Conservation (phyloP, 2,797 vertebrate genomes). For the Arvicola amphibius region DNA sequence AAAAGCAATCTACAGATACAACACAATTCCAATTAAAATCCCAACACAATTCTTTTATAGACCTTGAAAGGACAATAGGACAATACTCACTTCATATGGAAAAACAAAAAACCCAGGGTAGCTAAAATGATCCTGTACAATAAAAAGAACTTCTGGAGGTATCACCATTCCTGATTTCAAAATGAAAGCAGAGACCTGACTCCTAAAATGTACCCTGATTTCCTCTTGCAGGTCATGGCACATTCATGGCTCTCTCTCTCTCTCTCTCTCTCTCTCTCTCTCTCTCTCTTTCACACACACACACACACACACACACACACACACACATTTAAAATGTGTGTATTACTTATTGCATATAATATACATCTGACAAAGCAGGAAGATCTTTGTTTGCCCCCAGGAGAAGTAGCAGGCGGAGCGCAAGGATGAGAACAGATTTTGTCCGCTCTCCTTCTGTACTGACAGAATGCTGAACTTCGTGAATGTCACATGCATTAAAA, state of each 20-base stretch:
- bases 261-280: background rate
- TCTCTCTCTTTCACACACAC: background rate
- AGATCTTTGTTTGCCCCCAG: background rate
- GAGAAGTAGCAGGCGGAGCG: background rate
- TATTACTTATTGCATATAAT: background rate
- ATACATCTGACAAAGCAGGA: background rate
- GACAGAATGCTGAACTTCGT: background rate
- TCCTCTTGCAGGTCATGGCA: too few relatives aligned
- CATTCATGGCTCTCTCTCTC: background rate
- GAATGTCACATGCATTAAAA: slow-evolving; percentile 15
- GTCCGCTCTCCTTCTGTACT: background rate
- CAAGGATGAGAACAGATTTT: background rate
- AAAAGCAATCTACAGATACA: too few relatives aligned
- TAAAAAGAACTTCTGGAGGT: too few relatives aligned
- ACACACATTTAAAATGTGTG: background rate
- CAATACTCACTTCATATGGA: too few relatives aligned
- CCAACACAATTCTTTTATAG: too few relatives aligned
- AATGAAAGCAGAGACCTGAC: background rate
- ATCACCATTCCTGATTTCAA: too few relatives aligned
- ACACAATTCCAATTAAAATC: too few relatives aligned
- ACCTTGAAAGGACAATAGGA: too few relatives aligned
- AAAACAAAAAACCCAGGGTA: too few relatives aligned
- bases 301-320: background rate
- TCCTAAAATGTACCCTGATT: background rate
- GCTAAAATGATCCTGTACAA: too few relatives aligned